Evolutionary conservation across 2,888 invertebrate species (phyloP).

Genomic region (Lomographa bimaculata): DNA sequence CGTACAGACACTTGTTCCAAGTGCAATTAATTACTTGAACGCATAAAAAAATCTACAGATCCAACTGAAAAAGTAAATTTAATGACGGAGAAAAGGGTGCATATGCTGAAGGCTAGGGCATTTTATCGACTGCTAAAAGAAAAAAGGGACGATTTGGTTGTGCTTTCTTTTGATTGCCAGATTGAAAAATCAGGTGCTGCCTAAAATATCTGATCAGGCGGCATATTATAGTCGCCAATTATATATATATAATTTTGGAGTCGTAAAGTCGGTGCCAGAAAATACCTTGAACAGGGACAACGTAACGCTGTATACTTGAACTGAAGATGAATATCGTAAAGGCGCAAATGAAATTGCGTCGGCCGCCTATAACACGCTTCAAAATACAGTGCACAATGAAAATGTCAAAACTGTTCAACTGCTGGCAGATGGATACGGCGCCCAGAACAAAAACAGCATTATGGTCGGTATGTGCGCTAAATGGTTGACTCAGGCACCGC

Average conservation of each 20-base stretch:
- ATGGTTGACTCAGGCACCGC: conserved; percentile 26
- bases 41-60: conserved; percentile 16
- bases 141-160: conserved; percentile 17
- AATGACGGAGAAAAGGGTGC: conserved; percentile 30
- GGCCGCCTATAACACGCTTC: conserved; percentile 29
- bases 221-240: conserved; percentile 38
- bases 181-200: conserved; percentile 34
- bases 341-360: conserved; percentile 38
- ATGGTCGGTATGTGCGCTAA: conserved; percentile 33
- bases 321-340: conserved; percentile 35
- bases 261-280: conserved; percentile 29
- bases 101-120: conserved; percentile 24
- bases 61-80: conserved; percentile 16
- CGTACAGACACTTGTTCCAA: conserved; percentile 28
- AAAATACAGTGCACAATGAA: conserved; percentile 14
- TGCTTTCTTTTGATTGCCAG: conserved; percentile 29
- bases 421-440: conserved; percentile 34
- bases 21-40: conserved; percentile 21
- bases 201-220: conserved; percentile 35
- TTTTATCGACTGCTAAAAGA: conserved; percentile 28
- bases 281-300: conserved; percentile 29
- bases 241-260: conserved; percentile 38
- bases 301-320: conserved; percentile 34
- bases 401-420: conserved; percentile 28
- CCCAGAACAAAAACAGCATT: conserved; percentile 36